phyloP scores from a whole-genome alignment of 2,113 vertebrate species.

The Oriolus oriolus region DNA sequence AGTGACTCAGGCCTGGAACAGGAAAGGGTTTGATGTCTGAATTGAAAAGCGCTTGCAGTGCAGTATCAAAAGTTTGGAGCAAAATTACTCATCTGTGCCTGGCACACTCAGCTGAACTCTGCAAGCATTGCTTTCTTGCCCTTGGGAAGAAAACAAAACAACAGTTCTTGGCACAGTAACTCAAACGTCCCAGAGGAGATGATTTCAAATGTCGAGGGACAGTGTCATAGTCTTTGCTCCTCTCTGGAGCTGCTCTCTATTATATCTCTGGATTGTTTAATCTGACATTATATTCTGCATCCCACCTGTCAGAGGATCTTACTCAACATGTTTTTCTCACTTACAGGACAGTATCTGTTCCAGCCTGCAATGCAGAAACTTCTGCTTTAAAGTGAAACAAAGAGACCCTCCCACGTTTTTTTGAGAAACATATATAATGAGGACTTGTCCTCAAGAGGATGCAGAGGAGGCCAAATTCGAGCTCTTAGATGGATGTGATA shows the following conservation, averaged over 20 bases:
- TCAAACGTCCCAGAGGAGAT: background rate
- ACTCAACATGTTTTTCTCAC: background rate
- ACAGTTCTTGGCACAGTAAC: background rate
- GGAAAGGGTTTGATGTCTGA: constrained; percentile 19
- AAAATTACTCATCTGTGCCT: background rate
- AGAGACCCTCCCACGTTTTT: background rate
- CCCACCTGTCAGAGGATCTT: background rate
- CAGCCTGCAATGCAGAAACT: background rate
- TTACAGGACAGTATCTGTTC: background rate
- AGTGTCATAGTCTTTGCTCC: background rate
- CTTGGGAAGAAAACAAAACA: background rate
- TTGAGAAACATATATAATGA: background rate
- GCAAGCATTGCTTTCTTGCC: background rate
- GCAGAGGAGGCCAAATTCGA: background rate
- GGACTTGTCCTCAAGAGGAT: background rate
- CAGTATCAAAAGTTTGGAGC: constrained; percentile 19
- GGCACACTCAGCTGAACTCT: background rate
- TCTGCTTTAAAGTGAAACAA: background rate
- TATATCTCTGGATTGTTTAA: background rate
- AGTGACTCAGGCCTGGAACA: constrained; percentile 7
- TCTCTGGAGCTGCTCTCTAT: background rate
- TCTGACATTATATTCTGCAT: background rate
- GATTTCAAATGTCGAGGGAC: background rate
- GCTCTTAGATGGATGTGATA: background rate
- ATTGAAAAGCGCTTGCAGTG: background rate